Base-by-base conservation (phyloP, 2,888 invertebrate species). In the Campaea margaritaria region DNA sequence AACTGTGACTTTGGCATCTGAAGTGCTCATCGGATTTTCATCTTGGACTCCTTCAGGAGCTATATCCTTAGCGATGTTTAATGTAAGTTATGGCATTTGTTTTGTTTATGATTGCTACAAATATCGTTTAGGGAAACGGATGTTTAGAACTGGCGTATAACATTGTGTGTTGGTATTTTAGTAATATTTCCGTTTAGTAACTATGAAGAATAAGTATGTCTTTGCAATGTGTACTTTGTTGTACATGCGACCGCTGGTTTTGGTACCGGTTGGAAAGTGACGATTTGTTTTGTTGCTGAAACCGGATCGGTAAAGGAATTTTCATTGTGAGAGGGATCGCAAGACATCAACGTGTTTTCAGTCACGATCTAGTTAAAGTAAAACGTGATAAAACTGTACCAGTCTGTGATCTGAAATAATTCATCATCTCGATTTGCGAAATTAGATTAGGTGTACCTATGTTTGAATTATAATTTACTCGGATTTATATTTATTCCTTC, bases 261-360 rank as follows among this genome's bases (percentile, higher is more conserved):
- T 70, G 59, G 74, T 83, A 89, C 87, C 86, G 87, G 88, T 89
- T 88, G 72, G 89, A 89, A 90, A 89, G 88, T 84, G 79, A 82
- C 80, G 76, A 83, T 82, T 84, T 86, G 38, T 85, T 83, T 9
- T 34, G 21, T 83, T 82, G 73, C 79, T 75, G 78, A 78, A 86
- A 87, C 86, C 86, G 83, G 85, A 85, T 81, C 78, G 69, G 70
- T 74, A 75, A 81, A 82, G 82, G 9, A 80, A 82, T 83, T 74
- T 72, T 65, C 38, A 44, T 48, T 56, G 55, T 51, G 54, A 60
- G 51, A 52, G 51, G 50, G 38, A 59, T 55, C 51, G 15, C 47
- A 52, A 53, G 48, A 49, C 46, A 31, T 21, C n/a, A 48, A 45
- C 38, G 13, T 55, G 15, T 68, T 71, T 66, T 67, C 66, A 70